Evolutionary conservation across 2,888 invertebrate species (phyloP), one percentile per base, ranked within the genome.

Genomic region (Drosophila formosana): DNA sequence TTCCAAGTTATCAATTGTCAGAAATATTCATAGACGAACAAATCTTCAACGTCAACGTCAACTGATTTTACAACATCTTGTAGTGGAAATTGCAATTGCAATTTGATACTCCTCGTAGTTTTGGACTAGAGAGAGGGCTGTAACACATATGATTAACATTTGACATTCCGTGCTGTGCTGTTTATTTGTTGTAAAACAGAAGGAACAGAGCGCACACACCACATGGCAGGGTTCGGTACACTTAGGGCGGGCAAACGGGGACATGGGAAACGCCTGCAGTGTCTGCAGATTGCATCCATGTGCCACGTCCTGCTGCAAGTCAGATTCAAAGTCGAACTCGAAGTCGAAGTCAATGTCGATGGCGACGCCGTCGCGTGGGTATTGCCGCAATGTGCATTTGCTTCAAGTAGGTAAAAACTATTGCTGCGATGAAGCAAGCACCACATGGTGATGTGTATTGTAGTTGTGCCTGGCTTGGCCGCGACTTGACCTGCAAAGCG

Each of bases 221-320:
- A 79, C 68, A 80, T 80, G 78, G 65, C 8, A 43, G 30, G 50
- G 26, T 37, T 51, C 72, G 82, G 46, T 80, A 80, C 86, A 85
- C 83, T 86, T 88, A 75, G 47, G 84, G 76, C 75, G 66, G 66
- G n/a, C 26, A 13, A 13, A 52, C 13, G 32, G 60, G 66, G 7
- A 72, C 72, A 78, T 87, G 81, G 79, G 83, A 88, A 80, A 71
- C 86, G 85, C 87, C 80, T 85, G 81, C 69, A 73, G 64, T 67
- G 70, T 34, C 78, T 81, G 90, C 91, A 91, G 82, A 86, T 91
- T 91, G 91, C 86, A 73, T 85, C 90, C 91, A 91, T 90, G 88
- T 91, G 91, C 90, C 89, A 87, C 87, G 90, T 89, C 87, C 82
- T 79, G 82, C 71, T 41, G 57, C 73, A 61, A 50, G 57, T 18